Evolutionary conservation across 2,888 invertebrate genomes (phyloP).

Genomic region (Abscondita cerata): DNA sequence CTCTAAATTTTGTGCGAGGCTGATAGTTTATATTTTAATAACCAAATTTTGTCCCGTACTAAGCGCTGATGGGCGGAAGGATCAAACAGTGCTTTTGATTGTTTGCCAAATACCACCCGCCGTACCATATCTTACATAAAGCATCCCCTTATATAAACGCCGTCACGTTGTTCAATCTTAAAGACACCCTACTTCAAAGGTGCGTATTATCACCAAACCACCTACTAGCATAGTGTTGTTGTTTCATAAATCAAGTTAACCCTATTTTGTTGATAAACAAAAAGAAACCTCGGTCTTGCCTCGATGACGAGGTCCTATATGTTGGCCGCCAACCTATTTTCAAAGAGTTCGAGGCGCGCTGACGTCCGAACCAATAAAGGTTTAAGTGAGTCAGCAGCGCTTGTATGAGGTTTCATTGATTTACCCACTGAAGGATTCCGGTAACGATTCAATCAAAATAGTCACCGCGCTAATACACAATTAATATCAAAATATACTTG

Average conservation of each 20-base stretch:
- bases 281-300: no score
- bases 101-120: conserved; percentile 39
- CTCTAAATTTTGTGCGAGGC: conserved; percentile 18
- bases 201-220: conserved; percentile 1
- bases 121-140: conserved; percentile 38
- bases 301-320: no score
- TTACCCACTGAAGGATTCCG: no score
- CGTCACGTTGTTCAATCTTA: conserved; percentile 34
- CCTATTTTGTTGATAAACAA: no score
- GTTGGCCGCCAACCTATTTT: no score
- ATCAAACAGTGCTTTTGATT: conserved; percentile 33
- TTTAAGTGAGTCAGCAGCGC: no score
- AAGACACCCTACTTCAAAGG: conserved; percentile 39
- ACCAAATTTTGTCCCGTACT: conserved; percentile 30
- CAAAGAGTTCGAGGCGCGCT: no score
- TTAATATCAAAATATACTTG: no score
- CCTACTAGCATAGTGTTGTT: background rate
- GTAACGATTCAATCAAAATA: no score
- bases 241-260: background rate
- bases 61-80: conserved; percentile 28
- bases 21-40: conserved; percentile 34
- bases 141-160: conserved; percentile 30
- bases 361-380: no score
- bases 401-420: no score
- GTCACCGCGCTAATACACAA: no score